Percentiles rank a stretch among this genome's conserved stretches.
Conservation (phyloP, 2,888 invertebrate genomes). For the Falcaria lacertinaria region DNA sequence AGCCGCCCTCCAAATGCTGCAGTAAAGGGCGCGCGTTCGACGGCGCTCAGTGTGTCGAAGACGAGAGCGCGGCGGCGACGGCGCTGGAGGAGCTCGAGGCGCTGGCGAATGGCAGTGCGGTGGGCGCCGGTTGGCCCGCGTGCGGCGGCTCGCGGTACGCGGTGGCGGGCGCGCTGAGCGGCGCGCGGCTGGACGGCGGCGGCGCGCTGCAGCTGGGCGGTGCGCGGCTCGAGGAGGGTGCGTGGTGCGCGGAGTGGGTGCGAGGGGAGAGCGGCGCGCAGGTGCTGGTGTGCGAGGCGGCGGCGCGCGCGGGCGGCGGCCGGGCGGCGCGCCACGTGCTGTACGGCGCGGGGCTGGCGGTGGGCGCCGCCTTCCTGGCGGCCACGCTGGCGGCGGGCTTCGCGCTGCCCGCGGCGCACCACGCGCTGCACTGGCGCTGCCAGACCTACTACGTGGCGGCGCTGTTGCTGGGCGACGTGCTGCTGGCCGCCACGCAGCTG, state of each 20-base stretch:
- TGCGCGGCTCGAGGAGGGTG: constrained; percentile 59
- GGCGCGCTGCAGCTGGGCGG: constrained; percentile 74
- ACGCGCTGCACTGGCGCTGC: constrained; percentile 93
- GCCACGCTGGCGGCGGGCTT: constrained; percentile 90
- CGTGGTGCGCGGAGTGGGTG: constrained; percentile 78
- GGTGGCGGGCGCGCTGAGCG: constrained; percentile 78
- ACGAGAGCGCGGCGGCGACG: constrained; percentile 33
- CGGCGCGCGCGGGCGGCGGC: constrained; percentile 67
- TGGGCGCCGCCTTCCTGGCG: constrained; percentile 89
- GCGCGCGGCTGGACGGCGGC: constrained; percentile 70
- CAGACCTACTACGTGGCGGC: constrained; percentile 93
- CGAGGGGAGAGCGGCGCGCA: constrained; percentile 42
- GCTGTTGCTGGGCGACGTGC: constrained; percentile 88
- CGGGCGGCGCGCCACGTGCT: constrained; percentile 83
- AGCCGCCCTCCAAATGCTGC: constrained; percentile 84
- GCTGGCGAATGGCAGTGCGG: constrained; percentile 50
- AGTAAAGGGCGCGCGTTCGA: constrained; percentile 82
- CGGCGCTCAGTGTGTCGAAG: constrained; percentile 70
- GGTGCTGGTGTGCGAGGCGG: constrained; percentile 75
- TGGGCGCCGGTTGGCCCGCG: constrained; percentile 76
- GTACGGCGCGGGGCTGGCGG: constrained; percentile 87
- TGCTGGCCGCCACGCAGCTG: constrained; percentile 88
- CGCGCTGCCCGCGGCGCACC: constrained; percentile 89
- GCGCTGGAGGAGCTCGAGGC: constrained; percentile 51
- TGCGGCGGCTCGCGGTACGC: constrained; percentile 77